Percentiles rank a stretch among this genome's conserved stretches.
phyloP scores from a whole-genome alignment of 2,797 vertebrate species.

The Aphelocoma californica region DNA sequence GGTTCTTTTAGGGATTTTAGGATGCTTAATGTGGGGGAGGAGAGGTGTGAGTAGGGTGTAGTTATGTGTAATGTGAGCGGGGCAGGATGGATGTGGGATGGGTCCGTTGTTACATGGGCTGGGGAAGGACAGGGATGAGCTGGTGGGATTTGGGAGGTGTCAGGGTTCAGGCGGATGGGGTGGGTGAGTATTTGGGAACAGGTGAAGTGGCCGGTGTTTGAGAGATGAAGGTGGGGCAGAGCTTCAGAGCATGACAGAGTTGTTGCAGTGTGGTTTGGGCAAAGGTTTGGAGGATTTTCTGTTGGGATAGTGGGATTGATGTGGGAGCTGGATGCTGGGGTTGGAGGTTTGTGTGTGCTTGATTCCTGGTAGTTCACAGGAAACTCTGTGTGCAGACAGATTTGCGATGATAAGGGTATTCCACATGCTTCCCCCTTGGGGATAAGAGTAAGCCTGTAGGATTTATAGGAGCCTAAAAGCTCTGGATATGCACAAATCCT shows the following conservation, averaged over 20 bases:
- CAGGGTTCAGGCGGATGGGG: fast-evolving
- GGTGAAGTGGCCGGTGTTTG: neutral
- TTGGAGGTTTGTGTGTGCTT: neutral
- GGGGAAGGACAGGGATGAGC: neutral
- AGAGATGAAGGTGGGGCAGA: neutral
- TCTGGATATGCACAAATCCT: neutral
- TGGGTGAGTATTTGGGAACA: neutral
- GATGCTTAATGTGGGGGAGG: fast-evolving
- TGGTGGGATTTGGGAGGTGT: neutral
- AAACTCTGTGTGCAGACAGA: neutral
- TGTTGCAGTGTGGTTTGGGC: neutral
- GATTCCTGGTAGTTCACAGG: neutral
- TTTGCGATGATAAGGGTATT: neutral
- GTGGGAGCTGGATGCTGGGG: neutral
- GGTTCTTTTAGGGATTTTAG: neutral
- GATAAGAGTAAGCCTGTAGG: neutral
- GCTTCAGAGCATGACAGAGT: neutral
- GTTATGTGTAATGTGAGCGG: fast-evolving
- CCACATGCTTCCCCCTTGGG: neutral
- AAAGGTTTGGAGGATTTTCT: neutral
- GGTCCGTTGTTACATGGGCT: neutral
- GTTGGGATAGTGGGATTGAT: fast-evolving
- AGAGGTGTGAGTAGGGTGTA: neutral
- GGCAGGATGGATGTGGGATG: neutral
- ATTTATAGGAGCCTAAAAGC: neutral